Evolutionary conservation across 2,797 vertebrate species (phyloP).

Genomic region (Eulemur coronatus): DNA sequence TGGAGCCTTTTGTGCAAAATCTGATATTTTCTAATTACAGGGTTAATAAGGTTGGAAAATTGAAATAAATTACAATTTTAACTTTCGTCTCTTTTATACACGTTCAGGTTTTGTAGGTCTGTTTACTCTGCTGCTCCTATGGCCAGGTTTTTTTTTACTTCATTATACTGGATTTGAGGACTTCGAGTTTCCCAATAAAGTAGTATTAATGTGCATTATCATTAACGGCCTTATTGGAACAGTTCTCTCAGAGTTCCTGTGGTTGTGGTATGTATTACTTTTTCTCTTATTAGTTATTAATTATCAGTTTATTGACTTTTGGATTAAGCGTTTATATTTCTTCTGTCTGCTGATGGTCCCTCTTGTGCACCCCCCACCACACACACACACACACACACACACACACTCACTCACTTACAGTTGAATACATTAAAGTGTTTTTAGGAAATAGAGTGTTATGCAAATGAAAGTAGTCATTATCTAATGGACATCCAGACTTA

Average conservation of each 20-base stretch:
- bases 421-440: not conserved
- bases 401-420: not conserved
- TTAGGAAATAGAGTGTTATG: not conserved
- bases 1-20: not conserved
- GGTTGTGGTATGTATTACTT: constrained; percentile 92
- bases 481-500: not conserved
- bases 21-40: constrained; percentile 18
- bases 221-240: constrained; percentile 97
- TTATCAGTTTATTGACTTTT: not conserved
- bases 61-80: constrained; percentile 54
- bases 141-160: constrained; percentile 97
- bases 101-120: constrained; percentile 95
- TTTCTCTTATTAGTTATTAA: constrained; percentile 21
- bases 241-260: constrained; percentile 97
- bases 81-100: constrained; percentile 42
- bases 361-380: not conserved
- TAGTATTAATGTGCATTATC: constrained; percentile 96
- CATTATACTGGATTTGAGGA: constrained; percentile 96
- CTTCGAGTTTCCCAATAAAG: constrained; percentile 95
- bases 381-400: not conserved
- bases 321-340: not conserved
- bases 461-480: not conserved
- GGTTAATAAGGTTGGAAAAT: not conserved
- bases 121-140: constrained; percentile 96
- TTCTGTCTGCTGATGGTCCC: not conserved